These are phyloP conservation scores for Pygocentrus nattereri DNA, from an alignment of 2,797 vertebrate genomes.

Conservation along the genomic window DNA sequence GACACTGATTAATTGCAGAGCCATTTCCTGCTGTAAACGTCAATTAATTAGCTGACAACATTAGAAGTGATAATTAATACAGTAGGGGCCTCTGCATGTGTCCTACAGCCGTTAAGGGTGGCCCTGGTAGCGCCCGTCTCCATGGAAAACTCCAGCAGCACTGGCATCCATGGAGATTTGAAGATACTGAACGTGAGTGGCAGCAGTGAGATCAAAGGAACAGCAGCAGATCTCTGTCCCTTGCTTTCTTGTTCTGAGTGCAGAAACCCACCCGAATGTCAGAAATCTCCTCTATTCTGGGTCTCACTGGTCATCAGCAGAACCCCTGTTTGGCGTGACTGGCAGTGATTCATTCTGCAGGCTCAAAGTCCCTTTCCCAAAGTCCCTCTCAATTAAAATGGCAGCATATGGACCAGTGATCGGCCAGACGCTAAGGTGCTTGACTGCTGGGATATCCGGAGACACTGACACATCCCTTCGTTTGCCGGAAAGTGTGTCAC, in stretches of 20 bases:
- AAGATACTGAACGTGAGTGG: slow-evolving; percentile 12
- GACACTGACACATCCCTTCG: slow-evolving; percentile 57
- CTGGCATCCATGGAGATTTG: not conserved
- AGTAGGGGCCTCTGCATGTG: slow-evolving; percentile 66
- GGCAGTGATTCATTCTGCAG: slow-evolving; percentile 77
- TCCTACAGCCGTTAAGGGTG: slow-evolving; percentile 46
- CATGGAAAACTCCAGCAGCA: slow-evolving; percentile 52
- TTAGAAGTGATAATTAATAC: slow-evolving; percentile 81
- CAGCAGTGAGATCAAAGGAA: slow-evolving; percentile 31
- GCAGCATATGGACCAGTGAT: slow-evolving; percentile 80
- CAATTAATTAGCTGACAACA: slow-evolving; percentile 81
- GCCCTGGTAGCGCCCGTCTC: slow-evolving; percentile 55
- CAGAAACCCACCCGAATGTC: slow-evolving; percentile 31
- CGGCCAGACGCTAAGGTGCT: slow-evolving; percentile 71
- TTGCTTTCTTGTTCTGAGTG: slow-evolving; percentile 34
- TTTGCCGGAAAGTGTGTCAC: slow-evolving; percentile 73
- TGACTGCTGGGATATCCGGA: slow-evolving; percentile 52
- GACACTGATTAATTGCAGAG: slow-evolving; percentile 76
- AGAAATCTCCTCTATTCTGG: slow-evolving; percentile 22
- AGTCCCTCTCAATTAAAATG: slow-evolving; percentile 84
- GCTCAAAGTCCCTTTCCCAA: slow-evolving; percentile 76
- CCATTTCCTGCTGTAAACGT: slow-evolving; percentile 76
- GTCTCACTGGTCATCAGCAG: slow-evolving; percentile 58
- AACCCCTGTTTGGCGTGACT: slow-evolving; percentile 63
- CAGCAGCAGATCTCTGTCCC: slow-evolving; percentile 17